phyloP scores from a whole-genome alignment of 23 tunicate genomes.

The Trididemnum nubilum region DNA sequence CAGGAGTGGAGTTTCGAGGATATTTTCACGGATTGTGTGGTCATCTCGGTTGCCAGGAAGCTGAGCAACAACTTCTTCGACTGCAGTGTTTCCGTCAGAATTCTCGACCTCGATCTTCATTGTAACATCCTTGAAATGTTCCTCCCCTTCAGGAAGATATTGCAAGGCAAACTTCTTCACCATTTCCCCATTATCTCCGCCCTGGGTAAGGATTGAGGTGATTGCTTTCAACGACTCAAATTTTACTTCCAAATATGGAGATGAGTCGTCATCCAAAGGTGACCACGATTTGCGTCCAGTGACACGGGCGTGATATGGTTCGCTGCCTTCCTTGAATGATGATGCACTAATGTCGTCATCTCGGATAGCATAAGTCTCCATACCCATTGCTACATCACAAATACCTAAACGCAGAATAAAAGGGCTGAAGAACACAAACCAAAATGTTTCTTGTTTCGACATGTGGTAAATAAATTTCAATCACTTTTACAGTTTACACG shows the following conservation, averaged over 20 bases:
- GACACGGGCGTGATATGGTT: slow-evolving; percentile 48
- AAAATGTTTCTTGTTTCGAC: too few relatives aligned
- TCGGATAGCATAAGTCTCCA: slow-evolving; percentile 47
- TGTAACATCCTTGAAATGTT: background rate
- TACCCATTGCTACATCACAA: slow-evolving; percentile 84
- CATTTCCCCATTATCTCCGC: slow-evolving; percentile 69
- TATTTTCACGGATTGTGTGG: slow-evolving; percentile 43
- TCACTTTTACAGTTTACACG: too few relatives aligned
- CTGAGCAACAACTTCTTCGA: background rate
- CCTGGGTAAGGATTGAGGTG: slow-evolving; percentile 73
- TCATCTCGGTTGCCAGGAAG: slow-evolving; percentile 68
- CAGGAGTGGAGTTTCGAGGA: slow-evolving; percentile 35
- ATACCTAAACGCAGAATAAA: slow-evolving; percentile 37
- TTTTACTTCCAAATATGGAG: slow-evolving; percentile 62
- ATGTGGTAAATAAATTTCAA: too few relatives aligned
- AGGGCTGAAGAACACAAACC: too few relatives aligned
- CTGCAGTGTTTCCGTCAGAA: slow-evolving; percentile 5
- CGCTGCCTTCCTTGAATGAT: slow-evolving; percentile 50
- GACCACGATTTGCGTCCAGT: slow-evolving; percentile 55
- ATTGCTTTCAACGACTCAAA: slow-evolving; percentile 36
- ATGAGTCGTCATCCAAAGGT: slow-evolving; percentile 45
- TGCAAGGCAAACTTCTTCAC: slow-evolving; percentile 38
- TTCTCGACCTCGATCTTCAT: background rate
- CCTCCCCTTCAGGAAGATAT: slow-evolving; percentile 30
- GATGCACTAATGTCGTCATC: slow-evolving; percentile 63